Evolutionary conservation across 2,113 vertebrate genomes (phyloP), one percentile per base, ranked within the genome.

Genomic region (Phodopus roborovskii): DNA sequence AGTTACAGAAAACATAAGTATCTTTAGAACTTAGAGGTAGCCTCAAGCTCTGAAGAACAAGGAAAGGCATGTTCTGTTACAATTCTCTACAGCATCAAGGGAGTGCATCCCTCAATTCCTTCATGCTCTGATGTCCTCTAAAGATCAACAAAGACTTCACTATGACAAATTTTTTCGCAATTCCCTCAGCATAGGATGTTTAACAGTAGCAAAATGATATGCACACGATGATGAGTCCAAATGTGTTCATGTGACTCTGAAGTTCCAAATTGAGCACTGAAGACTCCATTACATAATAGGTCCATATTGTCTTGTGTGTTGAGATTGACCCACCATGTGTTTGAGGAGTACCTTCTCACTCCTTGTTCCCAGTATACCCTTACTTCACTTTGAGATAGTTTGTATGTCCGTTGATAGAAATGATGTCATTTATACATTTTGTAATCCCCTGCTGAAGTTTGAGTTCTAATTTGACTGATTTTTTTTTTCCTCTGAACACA

Each of bases 391-490:
- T n/a, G 82, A 92, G 16, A 36, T 85, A 79, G 45, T 88, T 33
- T 88, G 0, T 83, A 50, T 64, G 19, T 86, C 39, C 94, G 0
- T 15, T 86, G 56, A 9, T 70, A 33, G 42, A 90, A 94, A 90
- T 60, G 15, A 78, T 70, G 10, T 1, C 56, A 8, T 45, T 75
- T 74, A 58, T 12, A 36, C 6, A 60, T 71, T 33, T 66, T 91
- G 5, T 92, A 82, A 91, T 89, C 82, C 4, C 78, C 70, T 94
- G 33, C 4, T 79, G 75, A 91, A 83, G 89, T 89, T 88, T 94
- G 68, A 92, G 87, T 73, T 97, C 39, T 96, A 93, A 91, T 39
- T 92, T 87, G 62, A 84, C 30, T 86, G 86, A 91, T 88, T 48
- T 81, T 96, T 94, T 83, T 70, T 95, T n/a, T 45, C 45, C 45